These are phyloP conservation scores for Nymphicus hollandicus DNA, from an alignment of 2,113 vertebrate genomes.

Conservation along the genomic window DNA sequence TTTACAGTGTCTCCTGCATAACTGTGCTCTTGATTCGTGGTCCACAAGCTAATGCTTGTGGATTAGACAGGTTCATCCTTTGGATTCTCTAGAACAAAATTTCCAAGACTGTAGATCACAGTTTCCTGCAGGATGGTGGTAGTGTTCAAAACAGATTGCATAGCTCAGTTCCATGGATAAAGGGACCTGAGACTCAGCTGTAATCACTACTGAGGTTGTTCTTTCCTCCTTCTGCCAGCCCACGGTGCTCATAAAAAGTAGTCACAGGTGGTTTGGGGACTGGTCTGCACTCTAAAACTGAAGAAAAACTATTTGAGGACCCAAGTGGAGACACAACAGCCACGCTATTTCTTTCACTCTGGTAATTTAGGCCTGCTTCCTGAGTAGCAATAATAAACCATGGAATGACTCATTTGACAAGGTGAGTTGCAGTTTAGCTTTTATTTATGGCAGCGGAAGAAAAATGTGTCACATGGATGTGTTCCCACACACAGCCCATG, in stretches of 20 bases:
- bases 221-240: background rate
- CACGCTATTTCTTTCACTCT: background rate
- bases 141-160: background rate
- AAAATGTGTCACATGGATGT: background rate
- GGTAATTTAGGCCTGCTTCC: background rate
- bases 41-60: background rate
- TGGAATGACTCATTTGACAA: background rate
- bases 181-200: background rate
- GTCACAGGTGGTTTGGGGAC: background rate
- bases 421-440: background rate
- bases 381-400: background rate
- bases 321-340: background rate
- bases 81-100: background rate
- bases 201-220: background rate
- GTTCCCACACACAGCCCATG: background rate
- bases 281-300: background rate
- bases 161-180: background rate
- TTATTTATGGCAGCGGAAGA: conserved; percentile 1
- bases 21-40: background rate
- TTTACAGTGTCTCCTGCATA: background rate
- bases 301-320: background rate
- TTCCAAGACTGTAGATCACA: background rate
- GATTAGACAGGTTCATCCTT: background rate
- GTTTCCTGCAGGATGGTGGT: background rate
- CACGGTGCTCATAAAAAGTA: background rate